Conservation (phyloP, 2,113 vertebrate genomes). For the Oxyruncus cristatus region DNA sequence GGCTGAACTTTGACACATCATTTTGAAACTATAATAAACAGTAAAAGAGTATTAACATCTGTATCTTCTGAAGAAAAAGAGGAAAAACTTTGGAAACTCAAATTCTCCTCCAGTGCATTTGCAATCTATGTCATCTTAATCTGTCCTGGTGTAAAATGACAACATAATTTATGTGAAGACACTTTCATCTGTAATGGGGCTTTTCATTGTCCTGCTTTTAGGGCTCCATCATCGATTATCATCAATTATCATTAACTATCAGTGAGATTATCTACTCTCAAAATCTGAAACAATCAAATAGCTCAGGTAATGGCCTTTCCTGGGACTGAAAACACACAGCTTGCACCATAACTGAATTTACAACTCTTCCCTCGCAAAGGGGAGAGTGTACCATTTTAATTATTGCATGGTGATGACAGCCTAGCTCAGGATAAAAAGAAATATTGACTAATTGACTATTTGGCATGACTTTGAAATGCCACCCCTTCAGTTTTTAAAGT, state of each 20-base stretch:
- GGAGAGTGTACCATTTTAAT: constrained; percentile 22
- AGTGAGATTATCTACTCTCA: background rate
- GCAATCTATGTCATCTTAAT: background rate
- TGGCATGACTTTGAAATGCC: background rate
- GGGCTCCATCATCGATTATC: background rate
- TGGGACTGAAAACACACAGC: background rate
- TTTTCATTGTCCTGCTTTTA: background rate
- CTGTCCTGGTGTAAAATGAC: background rate
- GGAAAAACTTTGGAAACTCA: background rate
- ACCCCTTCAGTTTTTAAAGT: background rate
- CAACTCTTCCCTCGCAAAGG: background rate
- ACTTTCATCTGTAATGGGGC: background rate
- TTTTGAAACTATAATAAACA: background rate
- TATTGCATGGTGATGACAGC: background rate
- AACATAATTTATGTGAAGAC: background rate
- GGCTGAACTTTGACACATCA: background rate
- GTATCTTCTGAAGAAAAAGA: background rate
- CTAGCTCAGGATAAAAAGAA: background rate
- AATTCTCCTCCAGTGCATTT: background rate
- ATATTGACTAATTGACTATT: background rate
- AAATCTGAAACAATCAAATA: background rate
- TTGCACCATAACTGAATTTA: background rate
- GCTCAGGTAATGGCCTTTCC: background rate
- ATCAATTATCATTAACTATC: background rate
- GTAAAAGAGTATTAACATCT: background rate